Base-by-base conservation (phyloP, 2,797 vertebrate genomes). In the Fistularia commersonii region DNA sequence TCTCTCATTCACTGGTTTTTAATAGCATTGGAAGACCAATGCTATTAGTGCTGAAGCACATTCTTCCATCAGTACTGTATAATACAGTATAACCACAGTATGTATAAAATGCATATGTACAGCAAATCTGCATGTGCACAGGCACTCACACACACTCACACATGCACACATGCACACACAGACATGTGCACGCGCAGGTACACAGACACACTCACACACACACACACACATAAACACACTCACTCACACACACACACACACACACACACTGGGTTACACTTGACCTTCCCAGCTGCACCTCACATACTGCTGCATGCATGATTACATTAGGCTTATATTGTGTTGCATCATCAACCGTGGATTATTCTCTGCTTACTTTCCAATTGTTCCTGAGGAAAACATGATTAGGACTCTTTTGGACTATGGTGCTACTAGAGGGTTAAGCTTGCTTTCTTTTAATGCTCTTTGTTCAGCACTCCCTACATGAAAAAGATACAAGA, bases 31-130 rank as follows among this genome's bases (percentile, higher is more conserved):
- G 51, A 74, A 61, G 54, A 55, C 76, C 80, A 84, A n/a, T n/a
- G n/a, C n/a, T n/a, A n/a, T n/a, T n/a, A n/a, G n/a, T n/a, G 72
- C 77, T 86, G 79, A 60, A 75, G 61, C 51, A 38, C 47, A n/a
- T 69, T 46, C 32, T 59, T 69, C 77, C 66, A 80, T 74, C 69
- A 76, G 76, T 55, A 60, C 42, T 11, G 32, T 14, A 64, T 41
- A 47, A 35, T 11, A 43, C 48, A 65, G 33, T 34, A 41, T 42
- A 31, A 41, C 40, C n/a, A 44, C 32, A 45, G 32, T 41, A 51
- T 6, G 15, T 32, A 8, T 66, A 62, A 64, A 69, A 47, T 23
- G 45, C 47, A 57, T 39, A 53, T 53, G 13, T 45, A 62, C 39
- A 35, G 49, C 6, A 41, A 41, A 46, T 44, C 39, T 45, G 51